phyloP scores from a whole-genome alignment of 2,113 vertebrate species.

The Perognathus longimembris region DNA sequence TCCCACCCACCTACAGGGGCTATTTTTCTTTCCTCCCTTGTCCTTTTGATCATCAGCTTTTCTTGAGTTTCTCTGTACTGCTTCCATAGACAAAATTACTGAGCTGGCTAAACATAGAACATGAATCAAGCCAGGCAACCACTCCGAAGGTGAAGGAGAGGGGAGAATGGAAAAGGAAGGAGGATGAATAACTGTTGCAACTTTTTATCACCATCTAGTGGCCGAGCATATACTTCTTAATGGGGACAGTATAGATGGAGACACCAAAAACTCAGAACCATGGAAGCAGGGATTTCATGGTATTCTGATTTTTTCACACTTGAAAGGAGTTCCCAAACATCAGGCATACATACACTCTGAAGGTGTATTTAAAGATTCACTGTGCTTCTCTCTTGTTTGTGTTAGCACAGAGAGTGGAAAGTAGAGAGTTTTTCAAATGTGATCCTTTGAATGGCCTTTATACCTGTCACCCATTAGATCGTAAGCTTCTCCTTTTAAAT shows the following conservation, averaged over 20 bases:
- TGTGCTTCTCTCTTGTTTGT: background rate
- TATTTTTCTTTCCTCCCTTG: too few relatives aligned
- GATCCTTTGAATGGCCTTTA: background rate
- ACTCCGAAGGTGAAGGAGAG: too few relatives aligned
- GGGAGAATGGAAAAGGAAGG: too few relatives aligned
- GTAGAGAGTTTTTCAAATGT: background rate
- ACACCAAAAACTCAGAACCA: background rate
- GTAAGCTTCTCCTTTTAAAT: background rate
- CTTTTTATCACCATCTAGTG: constrained; percentile 71
- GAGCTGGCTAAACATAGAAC: too few relatives aligned
- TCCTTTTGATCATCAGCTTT: too few relatives aligned
- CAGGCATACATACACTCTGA: background rate
- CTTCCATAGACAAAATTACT: too few relatives aligned
- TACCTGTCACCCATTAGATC: background rate
- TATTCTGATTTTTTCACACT: background rate
- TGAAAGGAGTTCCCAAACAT: background rate
- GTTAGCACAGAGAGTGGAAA: background rate
- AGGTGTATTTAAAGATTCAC: background rate
- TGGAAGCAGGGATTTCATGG: too few relatives aligned
- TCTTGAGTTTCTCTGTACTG: too few relatives aligned
- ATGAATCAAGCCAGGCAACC: too few relatives aligned
- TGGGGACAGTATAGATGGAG: background rate
- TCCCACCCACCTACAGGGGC: too few relatives aligned
- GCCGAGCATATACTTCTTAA: constrained; percentile 51
- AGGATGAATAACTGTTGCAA: background rate